Conservation (phyloP, 2,888 invertebrate genomes). For the Mechanitis mazaeus region DNA sequence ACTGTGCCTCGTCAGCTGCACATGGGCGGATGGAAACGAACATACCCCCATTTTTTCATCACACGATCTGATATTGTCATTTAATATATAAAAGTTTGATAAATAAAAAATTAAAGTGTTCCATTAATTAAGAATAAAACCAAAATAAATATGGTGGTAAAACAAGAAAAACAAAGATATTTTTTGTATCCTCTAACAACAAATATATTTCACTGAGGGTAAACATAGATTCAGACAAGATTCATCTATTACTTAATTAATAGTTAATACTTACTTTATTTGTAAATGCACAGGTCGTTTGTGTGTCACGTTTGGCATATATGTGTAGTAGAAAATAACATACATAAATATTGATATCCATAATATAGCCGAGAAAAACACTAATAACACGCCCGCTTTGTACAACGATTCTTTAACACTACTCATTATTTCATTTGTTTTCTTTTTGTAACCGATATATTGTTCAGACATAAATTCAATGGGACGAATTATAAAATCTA, state of each 20-base stretch:
- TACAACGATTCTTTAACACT: conserved; percentile 80
- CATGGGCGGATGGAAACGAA: conserved; percentile 90
- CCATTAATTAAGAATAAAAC: too few species aligned
- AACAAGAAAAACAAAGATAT: too few species aligned
- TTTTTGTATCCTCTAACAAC: too few species aligned
- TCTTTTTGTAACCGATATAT: conserved; percentile 76
- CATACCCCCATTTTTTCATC: conserved; percentile 84
- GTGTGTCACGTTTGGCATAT: conserved; percentile 92
- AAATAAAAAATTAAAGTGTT: too few species aligned
- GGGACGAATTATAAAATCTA: conserved; percentile 53
- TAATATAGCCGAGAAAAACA: conserved; percentile 83
- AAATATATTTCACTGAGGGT: too few species aligned
- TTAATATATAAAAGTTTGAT: too few species aligned
- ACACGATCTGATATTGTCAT: conserved; percentile 78
- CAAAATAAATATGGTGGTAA: too few species aligned
- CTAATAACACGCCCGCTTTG: conserved; percentile 80
- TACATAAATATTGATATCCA: conserved; percentile 95
- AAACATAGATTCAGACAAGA: background rate
- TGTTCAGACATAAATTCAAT: conserved; percentile 69
- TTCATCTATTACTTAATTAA: background rate
- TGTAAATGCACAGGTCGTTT: conserved; percentile 89
- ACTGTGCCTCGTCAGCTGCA: conserved; percentile 85
- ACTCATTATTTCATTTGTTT: conserved; percentile 80
- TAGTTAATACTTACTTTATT: conserved; percentile 83
- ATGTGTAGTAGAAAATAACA: conserved; percentile 92